Evolutionary conservation across 1,140 invertebrate genomes (phyloP).

Genomic region (Drosophila grimshawi): DNA sequence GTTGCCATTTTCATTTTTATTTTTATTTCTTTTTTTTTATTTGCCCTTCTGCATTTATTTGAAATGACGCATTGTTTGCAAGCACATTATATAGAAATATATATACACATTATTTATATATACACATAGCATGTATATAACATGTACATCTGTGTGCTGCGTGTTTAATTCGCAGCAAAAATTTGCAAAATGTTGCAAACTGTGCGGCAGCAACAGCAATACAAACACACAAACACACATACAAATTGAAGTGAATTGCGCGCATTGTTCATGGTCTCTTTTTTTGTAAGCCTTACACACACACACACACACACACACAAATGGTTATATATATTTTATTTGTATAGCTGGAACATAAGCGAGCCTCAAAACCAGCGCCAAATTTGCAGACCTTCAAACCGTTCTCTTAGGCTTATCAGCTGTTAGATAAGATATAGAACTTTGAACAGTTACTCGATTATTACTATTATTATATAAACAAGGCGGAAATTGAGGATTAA

Average conservation of each 20-base stretch:
- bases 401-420: conserved; percentile 28
- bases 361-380: conserved; percentile 14
- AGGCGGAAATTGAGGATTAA: conserved; percentile 36
- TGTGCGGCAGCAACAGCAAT: conserved; percentile 12
- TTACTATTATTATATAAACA: conserved; percentile 13
- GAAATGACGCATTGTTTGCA: conserved; percentile 76
- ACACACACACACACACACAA: conserved; percentile 29
- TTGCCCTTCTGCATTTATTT: conserved; percentile 56
- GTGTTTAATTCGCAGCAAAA: conserved; percentile 70
- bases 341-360: conserved; percentile 20
- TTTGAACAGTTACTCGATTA: conserved; percentile 9
- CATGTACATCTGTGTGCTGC: conserved; percentile 40
- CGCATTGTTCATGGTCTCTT: conserved; percentile 60
- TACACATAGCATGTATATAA: neutral
- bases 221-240: conserved; percentile 24
- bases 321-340: conserved; percentile 24
- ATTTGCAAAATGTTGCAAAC: conserved; percentile 62
- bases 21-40: neutral
- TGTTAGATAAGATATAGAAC: conserved; percentile 54
- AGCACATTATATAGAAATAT: conserved; percentile 24
- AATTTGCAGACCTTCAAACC: conserved; percentile 20
- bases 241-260: conserved; percentile 75
- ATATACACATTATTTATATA: neutral
- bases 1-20: conserved; percentile 39
- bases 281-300: conserved; percentile 34